Base-by-base conservation (phyloP, 64 coral and sea anemone species). In the Cladopsammia gracilis region DNA sequence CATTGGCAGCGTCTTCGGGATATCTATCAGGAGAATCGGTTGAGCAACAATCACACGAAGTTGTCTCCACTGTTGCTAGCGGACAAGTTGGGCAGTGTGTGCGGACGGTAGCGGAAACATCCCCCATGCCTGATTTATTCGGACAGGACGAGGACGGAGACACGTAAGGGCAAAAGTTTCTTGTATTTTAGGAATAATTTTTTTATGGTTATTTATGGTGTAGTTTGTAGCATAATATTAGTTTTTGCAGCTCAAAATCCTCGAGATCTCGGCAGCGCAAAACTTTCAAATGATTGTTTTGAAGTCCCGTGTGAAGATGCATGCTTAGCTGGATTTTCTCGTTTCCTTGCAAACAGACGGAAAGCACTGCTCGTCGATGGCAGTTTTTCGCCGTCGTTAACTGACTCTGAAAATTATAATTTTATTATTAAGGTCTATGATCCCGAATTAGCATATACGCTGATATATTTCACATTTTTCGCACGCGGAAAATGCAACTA, bases 141-240 rank as follows among this genome's bases (percentile, higher is more conserved):
- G 58, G 26, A 0, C 92, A 94, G 64, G 87, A 94, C 64, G 86
- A 94, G 22, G 92, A 94, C 64, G 92, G 92, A 7, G 92, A 94
- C 61, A 94, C 92, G 92, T 93, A 93, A 93, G 91, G 23, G 15
- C 4, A 15, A 9, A 89, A 47, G 12, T 11, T 77, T 19, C 11
- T 50, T 76, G 62, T 62, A 26, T 48, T 22, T n/a, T 1, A 23
- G 46, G 15, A 62, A 34, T 34, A 34, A 34, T n/a, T 76, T 62
- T 10, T 75, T 43, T 49, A 15, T 44, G 43, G 19, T 86, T 86
- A 44, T 59, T 48, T 64, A 15, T 56, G 25, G 34, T 34, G 34
- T 2, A 34, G 34, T 34, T 34, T 34, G 34, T 34, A 34, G 0
- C 34, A 34, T 34, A 34, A 1, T 34, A 1, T 34, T 34, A 34